Base-by-base conservation (phyloP, 2,113 vertebrate genomes). In the Amphiprion ocellaris region DNA sequence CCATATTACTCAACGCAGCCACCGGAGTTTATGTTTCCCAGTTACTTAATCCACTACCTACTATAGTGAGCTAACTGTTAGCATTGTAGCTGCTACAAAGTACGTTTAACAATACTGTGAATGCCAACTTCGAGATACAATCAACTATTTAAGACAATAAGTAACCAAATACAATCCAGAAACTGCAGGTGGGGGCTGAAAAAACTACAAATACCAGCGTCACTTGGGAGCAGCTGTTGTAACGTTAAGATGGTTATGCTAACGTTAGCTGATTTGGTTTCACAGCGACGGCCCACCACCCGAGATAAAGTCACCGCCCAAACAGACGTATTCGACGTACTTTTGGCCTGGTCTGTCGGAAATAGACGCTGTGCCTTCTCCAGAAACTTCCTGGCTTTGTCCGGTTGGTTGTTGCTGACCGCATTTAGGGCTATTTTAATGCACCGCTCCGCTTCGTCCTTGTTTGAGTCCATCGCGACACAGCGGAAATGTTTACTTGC, bases 361-460 rank as follows among this genome's bases (percentile, higher is more conserved):
- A 97, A 98, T 14, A 98, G 81, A 23, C 95, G 95, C 93, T 98
- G 96, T 1, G 97, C 98, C 88, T 99, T 99, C 83, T 98, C 96
- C 65, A 99, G 86, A 91, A 98, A 99, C 79, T 95, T 96, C 56
- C 94, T 94, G 16, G 97, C 96, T 89, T 95, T 95, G 41, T 98
- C 96, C 21, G 86, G 74, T 61, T 97, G 95, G 63, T 94, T 93
- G 78, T 91, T 94, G 74, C 91, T 93, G 68, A 96, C 87, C 37
- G 98, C 96, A 71, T 86, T 92, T 73, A 95, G 74, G 2, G 97
- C 96, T 72, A 99, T 98, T 44, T 95, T 95, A 39, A 98, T 96
- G 90, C 97, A 99, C 83, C 97, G 97, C 84, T 97, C 96, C 64
- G 97, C 98, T 95, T 98, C 98, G 94, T 98, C 97, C 96, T 97